A percentile compares a stretch with the other conserved stretches of the same genome.
Conservation (phyloP, 2,888 invertebrate genomes). For the Aphodius granarius region DNA sequence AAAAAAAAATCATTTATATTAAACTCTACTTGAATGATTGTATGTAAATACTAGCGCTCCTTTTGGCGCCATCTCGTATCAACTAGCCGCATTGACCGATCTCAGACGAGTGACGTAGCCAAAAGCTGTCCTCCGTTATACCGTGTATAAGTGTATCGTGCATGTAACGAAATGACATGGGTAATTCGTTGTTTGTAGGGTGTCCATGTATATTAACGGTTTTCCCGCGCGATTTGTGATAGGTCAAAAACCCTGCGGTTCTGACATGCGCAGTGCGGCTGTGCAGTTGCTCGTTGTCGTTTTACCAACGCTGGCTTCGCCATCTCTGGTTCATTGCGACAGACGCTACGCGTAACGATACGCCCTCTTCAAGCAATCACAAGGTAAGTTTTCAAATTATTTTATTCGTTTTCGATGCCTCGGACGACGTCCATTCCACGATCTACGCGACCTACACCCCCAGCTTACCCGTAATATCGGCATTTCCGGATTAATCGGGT, state of each 20-base stretch:
- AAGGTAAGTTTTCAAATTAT: constrained; percentile 44
- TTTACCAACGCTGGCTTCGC: constrained; percentile 52
- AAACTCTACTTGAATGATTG: too few species aligned
- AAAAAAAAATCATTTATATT: too few species aligned
- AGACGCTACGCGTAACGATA: constrained; percentile 55
- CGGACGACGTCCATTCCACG: background rate
- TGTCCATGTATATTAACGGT: background rate
- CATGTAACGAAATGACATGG: background rate
- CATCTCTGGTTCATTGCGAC: constrained; percentile 54
- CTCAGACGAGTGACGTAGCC: too few species aligned
- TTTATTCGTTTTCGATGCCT: constrained; percentile 24
- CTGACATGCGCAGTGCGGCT: constrained; percentile 28
- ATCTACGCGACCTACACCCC: constrained; percentile 3
- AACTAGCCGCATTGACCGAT: too few species aligned
- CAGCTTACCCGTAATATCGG: constrained; percentile 14
- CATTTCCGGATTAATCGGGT: too few species aligned
- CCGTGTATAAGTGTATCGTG: too few species aligned
- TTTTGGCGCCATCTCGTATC: too few species aligned
- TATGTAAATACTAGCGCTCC: too few species aligned
- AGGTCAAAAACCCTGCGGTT: constrained; percentile 28
- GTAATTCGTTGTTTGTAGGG: background rate
- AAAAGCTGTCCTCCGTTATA: too few species aligned
- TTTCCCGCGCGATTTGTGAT: constrained; percentile 28
- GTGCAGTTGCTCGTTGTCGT: constrained; percentile 28
- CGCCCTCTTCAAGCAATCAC: constrained; percentile 62